Evolutionary conservation across 2,113 vertebrate species (phyloP), one percentile per base, ranked within the genome.

Genomic region (Artemisiospiza belli): DNA sequence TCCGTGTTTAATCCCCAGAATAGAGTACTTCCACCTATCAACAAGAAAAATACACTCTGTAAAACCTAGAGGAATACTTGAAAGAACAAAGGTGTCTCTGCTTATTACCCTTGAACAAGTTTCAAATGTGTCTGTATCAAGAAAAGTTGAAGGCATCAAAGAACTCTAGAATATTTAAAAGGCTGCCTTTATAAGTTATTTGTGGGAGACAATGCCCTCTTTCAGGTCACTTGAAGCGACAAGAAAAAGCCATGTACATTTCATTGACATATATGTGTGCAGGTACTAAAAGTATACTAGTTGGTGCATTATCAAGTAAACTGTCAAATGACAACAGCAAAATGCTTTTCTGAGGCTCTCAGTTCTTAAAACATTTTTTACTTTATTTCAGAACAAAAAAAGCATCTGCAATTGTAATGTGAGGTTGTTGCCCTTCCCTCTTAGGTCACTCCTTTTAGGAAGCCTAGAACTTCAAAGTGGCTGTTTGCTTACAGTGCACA

Each of bases 1-100:
- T 95, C 43, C 46, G n/a, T 92, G 69, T 97, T 87, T 89, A 91
- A 62, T 93, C 47, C 28, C 28, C 27, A 70, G 49, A 97, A 94
- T 16, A 76, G 25, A 92, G 15, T 39, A 86, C 31, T 74, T 96
- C 74, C 24, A 88, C 81, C 27, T 54, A 90, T 70, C 92, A 90
- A 84, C 31, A 94, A 89, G 87, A 85, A 85, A 87, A 85, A 90
- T 73, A 67, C 8, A 23, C 12, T 51, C 19, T 52, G 28, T 77
- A 91, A 94, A 95, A 95, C 39, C 47, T 82, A 83, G 39, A 95
- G 15, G 10, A 85, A 92, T 75, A 87, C 49, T 83, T 83, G 85
- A 94, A 77, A 91, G 57, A 95, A 64, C 27, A 96, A 96, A 96
- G 61, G 19, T 59, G 43, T 19, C 35, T 83, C 46, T 44, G 9